Evolutionary conservation across 2,888 invertebrate species (phyloP).

Genomic region (Cryptocheilus praepositus): DNA sequence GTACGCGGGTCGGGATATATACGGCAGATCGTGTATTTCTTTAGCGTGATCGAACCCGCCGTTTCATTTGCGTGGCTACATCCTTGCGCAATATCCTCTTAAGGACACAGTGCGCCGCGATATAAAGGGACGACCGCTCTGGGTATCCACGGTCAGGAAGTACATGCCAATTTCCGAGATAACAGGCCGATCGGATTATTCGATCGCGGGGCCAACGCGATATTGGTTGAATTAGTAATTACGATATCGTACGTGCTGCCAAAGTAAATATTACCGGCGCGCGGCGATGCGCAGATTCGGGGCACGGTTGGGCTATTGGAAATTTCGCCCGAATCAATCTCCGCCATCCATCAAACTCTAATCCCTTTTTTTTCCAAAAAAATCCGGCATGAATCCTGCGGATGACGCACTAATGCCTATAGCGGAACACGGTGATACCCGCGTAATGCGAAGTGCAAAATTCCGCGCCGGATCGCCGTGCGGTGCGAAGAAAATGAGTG

Average conservation of each 20-base stretch:
- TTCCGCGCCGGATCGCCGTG: too few species aligned
- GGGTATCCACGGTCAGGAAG: slow-evolving; percentile 2
- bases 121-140: background rate
- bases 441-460: too few species aligned
- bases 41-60: slow-evolving; percentile 36
- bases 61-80: slow-evolving; percentile 46
- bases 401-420: too few species aligned
- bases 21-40: slow-evolving; percentile 37
- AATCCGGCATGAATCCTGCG: background rate
- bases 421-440: too few species aligned
- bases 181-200: slow-evolving; percentile 38
- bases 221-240: slow-evolving; percentile 42
- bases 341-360: too few species aligned
- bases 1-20: background rate
- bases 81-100: slow-evolving; percentile 6
- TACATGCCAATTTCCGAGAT: slow-evolving; percentile 33
- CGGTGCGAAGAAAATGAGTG: too few species aligned
- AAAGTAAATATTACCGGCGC: slow-evolving; percentile 2
- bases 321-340: too few species aligned
- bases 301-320: too few species aligned
- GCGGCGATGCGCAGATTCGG: too few species aligned
- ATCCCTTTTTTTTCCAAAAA: too few species aligned
- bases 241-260: slow-evolving; percentile 16
- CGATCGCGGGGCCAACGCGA: slow-evolving; percentile 21
- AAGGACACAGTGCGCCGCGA: background rate